These are phyloP conservation scores for Drosophila arawakana DNA, from an alignment of 1,140 invertebrate genomes.

Conservation along the genomic window DNA sequence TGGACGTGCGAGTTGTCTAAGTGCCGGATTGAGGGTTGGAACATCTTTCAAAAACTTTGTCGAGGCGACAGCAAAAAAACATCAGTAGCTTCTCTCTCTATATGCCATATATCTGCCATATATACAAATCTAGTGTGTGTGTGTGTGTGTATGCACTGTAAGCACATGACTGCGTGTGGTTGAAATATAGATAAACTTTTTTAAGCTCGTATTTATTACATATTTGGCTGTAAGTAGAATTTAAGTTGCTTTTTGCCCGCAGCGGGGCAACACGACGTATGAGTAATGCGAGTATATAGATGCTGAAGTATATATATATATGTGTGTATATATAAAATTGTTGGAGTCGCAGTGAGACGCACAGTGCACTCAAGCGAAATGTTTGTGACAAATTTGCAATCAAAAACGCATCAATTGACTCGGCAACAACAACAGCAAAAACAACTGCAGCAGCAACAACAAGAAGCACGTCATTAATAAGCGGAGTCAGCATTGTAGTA, in stretches of 20 bases:
- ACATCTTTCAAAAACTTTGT: conserved; percentile 81
- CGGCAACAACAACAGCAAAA: conserved; percentile 16
- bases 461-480: conserved; percentile 64
- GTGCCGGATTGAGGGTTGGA: conserved; percentile 42
- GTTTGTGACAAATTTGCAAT: conserved; percentile 80
- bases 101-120: conserved; percentile 41
- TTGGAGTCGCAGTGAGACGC: conserved; percentile 10
- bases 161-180: conserved; percentile 79
- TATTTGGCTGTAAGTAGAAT: conserved; percentile 83
- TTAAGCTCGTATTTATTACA: conserved; percentile 83
- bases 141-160: conserved; percentile 26
- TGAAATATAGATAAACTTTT: conserved; percentile 83
- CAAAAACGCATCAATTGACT: conserved; percentile 81
- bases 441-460: conserved; percentile 1
- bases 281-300: conserved; percentile 57
- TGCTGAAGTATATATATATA: not conserved
- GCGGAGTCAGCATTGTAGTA: conserved; percentile 38
- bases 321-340: not conserved
- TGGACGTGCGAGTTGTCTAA: conserved; percentile 73
- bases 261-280: conserved; percentile 57
- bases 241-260: conserved; percentile 76
- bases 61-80: conserved; percentile 74
- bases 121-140: conserved; percentile 20
- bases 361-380: conserved; percentile 56
- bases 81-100: conserved; percentile 41